Percentiles rank a stretch among this genome's conserved stretches.
Evolutionary conservation across 1,140 invertebrate species (phyloP).

Genomic region (Stegodyphus mimosarum): DNA sequence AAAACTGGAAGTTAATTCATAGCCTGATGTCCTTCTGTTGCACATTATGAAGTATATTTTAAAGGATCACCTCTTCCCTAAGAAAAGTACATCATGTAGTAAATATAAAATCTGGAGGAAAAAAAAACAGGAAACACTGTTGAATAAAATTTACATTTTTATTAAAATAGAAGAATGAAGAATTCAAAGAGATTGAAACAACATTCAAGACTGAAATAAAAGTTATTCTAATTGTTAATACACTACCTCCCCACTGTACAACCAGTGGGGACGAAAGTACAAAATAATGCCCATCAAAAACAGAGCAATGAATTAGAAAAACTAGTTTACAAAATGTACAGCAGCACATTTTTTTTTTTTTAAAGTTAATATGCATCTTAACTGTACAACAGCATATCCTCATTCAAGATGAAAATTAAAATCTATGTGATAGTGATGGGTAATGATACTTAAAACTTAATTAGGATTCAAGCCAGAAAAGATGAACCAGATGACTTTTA

Average conservation of each 20-base stretch:
- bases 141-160: slow-evolving; percentile 59
- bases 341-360: slow-evolving; percentile 23
- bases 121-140: not conserved
- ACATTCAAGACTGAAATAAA: slow-evolving; percentile 59
- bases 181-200: slow-evolving; percentile 58
- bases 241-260: slow-evolving; percentile 52
- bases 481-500: too few relatives aligned
- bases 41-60: too few relatives aligned
- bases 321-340: slow-evolving; percentile 60
- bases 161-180: slow-evolving; percentile 61
- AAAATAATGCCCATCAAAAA: slow-evolving; percentile 59
- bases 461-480: slow-evolving; percentile 45
- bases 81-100: not conserved
- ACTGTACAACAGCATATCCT: slow-evolving; percentile 28
- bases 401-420: not conserved
- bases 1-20: too few relatives aligned
- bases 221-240: slow-evolving; percentile 57
- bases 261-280: slow-evolving; percentile 53
- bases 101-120: not conserved
- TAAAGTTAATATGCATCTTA: slow-evolving; percentile 28
- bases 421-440: not conserved
- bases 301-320: slow-evolving; percentile 58
- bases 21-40: too few relatives aligned
- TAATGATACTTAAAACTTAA: not conserved
- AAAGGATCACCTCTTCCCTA: not conserved